Evolutionary conservation across 2,888 invertebrate genomes (phyloP).

Genomic region (Apoda limacodes): DNA sequence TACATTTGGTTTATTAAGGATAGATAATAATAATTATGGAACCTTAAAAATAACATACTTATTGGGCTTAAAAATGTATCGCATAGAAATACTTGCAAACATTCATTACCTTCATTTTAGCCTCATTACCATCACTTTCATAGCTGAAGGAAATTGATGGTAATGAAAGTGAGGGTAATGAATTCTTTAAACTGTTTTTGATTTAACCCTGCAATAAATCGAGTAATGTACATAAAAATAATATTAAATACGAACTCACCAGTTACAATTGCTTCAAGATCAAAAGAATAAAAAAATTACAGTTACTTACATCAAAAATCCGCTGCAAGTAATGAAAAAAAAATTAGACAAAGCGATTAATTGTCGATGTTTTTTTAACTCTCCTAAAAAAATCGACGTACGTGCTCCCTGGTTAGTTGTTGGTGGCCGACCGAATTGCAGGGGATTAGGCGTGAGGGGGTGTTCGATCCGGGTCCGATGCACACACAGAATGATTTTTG

Average conservation of each 20-base stretch:
- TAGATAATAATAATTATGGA: too few species aligned
- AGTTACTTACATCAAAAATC: conserved; percentile 11
- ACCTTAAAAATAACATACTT: too few species aligned
- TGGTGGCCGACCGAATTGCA: conserved; percentile 8
- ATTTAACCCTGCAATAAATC: conserved; percentile 10
- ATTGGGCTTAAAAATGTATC: too few species aligned
- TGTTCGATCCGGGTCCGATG: conserved; percentile 8
- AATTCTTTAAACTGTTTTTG: conserved; percentile 7
- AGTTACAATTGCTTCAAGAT: conserved; percentile 9
- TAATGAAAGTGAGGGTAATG: conserved; percentile 12
- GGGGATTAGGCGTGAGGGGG: conserved; percentile 7
- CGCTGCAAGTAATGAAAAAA: conserved; percentile 10
- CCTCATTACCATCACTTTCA: too few species aligned
- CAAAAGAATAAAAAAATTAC: conserved; percentile 10
- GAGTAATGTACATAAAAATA: conserved; percentile 7
- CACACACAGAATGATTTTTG: conserved; percentile 7
- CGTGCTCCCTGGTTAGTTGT: conserved; percentile 4
- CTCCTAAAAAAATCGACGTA: conserved; percentile 4
- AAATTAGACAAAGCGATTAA: conserved; percentile 10
- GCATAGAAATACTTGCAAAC: too few species aligned
- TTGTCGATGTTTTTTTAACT: conserved; percentile 3
- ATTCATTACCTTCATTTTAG: conserved; percentile 7
- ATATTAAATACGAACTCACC: conserved; percentile 8
- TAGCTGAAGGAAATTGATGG: conserved; percentile 11
- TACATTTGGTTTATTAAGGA: too few species aligned